phyloP scores from a whole-genome alignment of 2,797 vertebrate species.

The Parotocinclus haroldoi region DNA sequence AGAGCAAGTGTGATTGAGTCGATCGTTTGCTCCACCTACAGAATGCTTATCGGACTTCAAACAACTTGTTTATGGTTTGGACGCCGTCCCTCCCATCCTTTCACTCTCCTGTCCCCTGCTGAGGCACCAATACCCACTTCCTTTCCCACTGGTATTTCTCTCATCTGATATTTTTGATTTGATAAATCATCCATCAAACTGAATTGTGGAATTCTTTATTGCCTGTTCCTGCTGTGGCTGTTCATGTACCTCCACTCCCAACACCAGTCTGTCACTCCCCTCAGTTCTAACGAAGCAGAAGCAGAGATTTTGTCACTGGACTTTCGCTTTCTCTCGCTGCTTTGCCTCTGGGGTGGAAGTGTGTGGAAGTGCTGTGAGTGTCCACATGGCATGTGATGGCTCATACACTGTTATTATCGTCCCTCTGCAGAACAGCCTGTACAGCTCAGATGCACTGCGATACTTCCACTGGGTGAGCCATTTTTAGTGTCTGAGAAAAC shows the following conservation, averaged over 20 bases:
- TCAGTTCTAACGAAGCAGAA: conserved; percentile 5
- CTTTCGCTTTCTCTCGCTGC: background rate
- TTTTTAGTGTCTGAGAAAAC: background rate
- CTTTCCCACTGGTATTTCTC: background rate
- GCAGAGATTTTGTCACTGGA: background rate
- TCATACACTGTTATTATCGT: conserved; percentile 78
- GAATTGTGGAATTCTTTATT: conserved; percentile 5
- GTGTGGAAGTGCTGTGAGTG: conserved; percentile 32
- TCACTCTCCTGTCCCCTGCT: conserved; percentile 3
- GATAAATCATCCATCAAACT: conserved; percentile 13
- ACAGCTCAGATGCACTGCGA: conserved; percentile 70
- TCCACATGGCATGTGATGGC: conserved; percentile 67
- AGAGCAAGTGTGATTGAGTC: background rate
- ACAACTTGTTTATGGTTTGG: background rate
- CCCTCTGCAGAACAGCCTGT: conserved; percentile 71
- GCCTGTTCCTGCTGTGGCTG: no score
- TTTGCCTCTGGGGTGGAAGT: background rate
- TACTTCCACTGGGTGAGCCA: conserved; percentile 79
- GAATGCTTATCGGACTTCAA: background rate
- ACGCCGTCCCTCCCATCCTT: conserved; percentile 15
- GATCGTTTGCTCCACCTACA: conserved; percentile 7
- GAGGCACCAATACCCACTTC: background rate
- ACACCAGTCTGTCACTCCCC: conserved; percentile 16
- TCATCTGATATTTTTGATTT: background rate
- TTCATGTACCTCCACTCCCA: conserved; percentile 15